phyloP scores from a whole-genome alignment of 1,140 invertebrate species.

The Daktulosphaira vitifoliae region DNA sequence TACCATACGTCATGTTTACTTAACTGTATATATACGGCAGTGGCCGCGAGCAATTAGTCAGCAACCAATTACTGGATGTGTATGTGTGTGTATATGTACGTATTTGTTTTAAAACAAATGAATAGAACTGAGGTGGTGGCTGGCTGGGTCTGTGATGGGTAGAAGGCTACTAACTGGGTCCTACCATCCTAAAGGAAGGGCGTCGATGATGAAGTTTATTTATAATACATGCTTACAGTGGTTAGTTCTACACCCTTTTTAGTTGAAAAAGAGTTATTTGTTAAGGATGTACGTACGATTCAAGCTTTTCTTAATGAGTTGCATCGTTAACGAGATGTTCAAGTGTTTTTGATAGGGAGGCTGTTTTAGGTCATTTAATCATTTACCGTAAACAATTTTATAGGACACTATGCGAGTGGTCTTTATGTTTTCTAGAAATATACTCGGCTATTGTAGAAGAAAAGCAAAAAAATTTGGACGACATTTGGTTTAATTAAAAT shows the following conservation, averaged over 20 bases:
- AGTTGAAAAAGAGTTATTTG: constrained; percentile 19
- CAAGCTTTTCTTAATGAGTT: constrained; percentile 31
- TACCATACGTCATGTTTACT: constrained; percentile 15
- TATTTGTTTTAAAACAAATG: constrained; percentile 25
- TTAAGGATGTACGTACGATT: background rate
- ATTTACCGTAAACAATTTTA: constrained; percentile 5
- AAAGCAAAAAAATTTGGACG: too few species aligned
- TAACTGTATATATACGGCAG: constrained; percentile 17
- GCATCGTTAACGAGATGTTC: constrained; percentile 24
- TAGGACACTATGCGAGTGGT: background rate
- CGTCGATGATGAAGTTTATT: background rate
- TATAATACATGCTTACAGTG: constrained; percentile 10
- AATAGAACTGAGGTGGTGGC: too few species aligned
- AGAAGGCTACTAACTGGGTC: too few species aligned
- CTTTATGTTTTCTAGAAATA: background rate
- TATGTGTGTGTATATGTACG: too few species aligned
- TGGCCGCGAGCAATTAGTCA: constrained; percentile 32
- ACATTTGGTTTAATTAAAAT: constrained; percentile 23
- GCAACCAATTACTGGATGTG: constrained; percentile 30
- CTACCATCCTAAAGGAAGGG: background rate
- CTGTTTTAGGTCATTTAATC: constrained; percentile 11
- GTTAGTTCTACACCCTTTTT: background rate
- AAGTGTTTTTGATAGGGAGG: background rate
- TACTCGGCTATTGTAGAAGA: background rate
- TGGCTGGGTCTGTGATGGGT: too few species aligned